A percentile compares a stretch with the other conserved stretches of the same genome.
Evolutionary conservation across 64 coral and sea anemone genomes (phyloP).

Genomic region (Cladopsammia gracilis): DNA sequence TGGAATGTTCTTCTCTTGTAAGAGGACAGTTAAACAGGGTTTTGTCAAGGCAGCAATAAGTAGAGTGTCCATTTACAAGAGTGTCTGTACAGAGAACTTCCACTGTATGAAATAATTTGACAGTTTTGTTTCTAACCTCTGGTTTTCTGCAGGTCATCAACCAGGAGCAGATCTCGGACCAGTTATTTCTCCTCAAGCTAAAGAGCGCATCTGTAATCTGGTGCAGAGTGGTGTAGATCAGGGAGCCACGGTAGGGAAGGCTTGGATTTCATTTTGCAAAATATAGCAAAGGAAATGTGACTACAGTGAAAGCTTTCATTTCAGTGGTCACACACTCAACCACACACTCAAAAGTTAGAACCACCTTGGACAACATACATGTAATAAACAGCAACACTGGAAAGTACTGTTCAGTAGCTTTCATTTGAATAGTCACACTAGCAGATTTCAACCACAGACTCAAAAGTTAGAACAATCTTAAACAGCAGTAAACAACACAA

Average conservation of each 20-base stretch:
- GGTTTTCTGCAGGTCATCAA: slow-evolving; percentile 68
- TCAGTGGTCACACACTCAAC: neutral
- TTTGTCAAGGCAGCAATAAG: too few species aligned
- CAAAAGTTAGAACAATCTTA: too few species aligned
- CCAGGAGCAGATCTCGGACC: slow-evolving; percentile 98
- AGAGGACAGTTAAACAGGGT: too few species aligned
- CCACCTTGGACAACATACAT: neutral
- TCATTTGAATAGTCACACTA: too few species aligned
- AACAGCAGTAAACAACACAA: too few species aligned
- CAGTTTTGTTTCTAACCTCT: neutral
- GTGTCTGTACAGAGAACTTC: too few species aligned
- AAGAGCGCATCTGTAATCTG: slow-evolving; percentile 88
- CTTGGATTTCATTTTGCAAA: too few species aligned
- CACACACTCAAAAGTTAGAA: neutral
- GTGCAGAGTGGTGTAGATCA: slow-evolving; percentile 94
- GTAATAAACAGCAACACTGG: neutral
- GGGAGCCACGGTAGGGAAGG: slow-evolving; percentile 81
- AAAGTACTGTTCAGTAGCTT: neutral
- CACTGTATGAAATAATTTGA: too few species aligned
- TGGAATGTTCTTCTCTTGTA: too few species aligned
- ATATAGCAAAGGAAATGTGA: too few species aligned
- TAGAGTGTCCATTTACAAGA: too few species aligned
- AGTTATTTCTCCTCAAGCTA: slow-evolving; percentile 93
- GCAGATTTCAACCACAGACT: too few species aligned
- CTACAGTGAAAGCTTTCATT: neutral